Evolutionary conservation across 2,888 invertebrate genomes (phyloP).

Genomic region (Syrista parreyssii): DNA sequence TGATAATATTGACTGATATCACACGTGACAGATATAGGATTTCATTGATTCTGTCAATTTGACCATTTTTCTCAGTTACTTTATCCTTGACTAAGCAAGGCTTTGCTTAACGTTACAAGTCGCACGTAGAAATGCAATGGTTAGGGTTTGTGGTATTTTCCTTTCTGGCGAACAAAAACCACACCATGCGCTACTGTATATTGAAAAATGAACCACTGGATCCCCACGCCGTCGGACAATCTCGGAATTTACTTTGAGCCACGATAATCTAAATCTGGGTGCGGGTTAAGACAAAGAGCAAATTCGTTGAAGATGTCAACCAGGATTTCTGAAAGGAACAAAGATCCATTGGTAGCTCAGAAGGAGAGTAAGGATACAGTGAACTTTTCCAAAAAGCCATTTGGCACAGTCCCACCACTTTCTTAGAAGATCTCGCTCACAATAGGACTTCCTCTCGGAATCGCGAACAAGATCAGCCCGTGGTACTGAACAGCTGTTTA

Average conservation of each 20-base stretch:
- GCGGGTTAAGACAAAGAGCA: background rate
- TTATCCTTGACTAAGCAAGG: too few species aligned
- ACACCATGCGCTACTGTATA: background rate
- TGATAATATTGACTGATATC: background rate
- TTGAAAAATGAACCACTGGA: background rate
- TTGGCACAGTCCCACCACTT: background rate
- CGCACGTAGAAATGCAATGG: background rate
- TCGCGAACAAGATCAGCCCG: background rate
- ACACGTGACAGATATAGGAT: background rate
- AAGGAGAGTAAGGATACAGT: background rate
- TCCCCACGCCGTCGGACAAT: background rate
- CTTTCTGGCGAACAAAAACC: background rate
- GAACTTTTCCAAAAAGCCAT: background rate
- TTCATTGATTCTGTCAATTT: background rate
- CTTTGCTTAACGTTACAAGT: background rate
- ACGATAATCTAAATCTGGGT: background rate
- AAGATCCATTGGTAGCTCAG: too few species aligned
- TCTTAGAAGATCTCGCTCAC: background rate
- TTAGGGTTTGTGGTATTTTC: background rate
- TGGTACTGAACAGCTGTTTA: background rate
- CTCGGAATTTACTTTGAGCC: background rate
- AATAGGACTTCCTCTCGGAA: background rate
- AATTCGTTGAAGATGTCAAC: background rate
- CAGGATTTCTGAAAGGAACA: background rate
- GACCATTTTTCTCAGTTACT: too few species aligned